phyloP scores from a whole-genome alignment of 2,113 vertebrate genomes.

The Malaclemys terrapin region DNA sequence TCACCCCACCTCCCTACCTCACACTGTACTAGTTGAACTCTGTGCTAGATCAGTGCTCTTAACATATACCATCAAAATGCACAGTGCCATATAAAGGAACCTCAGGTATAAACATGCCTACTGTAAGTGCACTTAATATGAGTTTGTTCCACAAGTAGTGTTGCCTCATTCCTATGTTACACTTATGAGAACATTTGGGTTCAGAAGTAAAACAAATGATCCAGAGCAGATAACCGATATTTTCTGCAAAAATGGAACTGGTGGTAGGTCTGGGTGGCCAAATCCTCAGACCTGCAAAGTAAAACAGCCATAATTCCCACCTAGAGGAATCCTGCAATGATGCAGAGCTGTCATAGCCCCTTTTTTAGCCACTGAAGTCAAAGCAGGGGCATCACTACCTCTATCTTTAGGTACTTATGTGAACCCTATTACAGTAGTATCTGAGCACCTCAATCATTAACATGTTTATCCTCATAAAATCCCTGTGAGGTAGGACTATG shows the following conservation, averaged over 20 bases:
- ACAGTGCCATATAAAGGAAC: neutral
- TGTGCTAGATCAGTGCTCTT: no score
- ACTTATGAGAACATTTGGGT: neutral
- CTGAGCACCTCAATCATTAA: slow-evolving; percentile 64
- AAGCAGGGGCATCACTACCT: neutral
- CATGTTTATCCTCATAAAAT: slow-evolving; percentile 25
- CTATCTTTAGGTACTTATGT: slow-evolving; percentile 37
- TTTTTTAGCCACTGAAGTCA: neutral
- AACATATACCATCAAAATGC: neutral
- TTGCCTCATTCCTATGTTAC: neutral
- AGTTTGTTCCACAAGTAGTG: neutral
- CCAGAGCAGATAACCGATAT: neutral
- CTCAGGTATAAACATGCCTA: neutral
- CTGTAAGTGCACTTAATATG: neutral
- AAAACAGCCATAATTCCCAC: slow-evolving; percentile 42
- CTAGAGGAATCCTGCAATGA: slow-evolving; percentile 40
- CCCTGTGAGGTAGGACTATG: neutral
- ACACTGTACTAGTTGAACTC: neutral
- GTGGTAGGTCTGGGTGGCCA: neutral
- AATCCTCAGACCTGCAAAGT: slow-evolving; percentile 45
- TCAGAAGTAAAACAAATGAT: neutral
- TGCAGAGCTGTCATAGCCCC: slow-evolving; percentile 16
- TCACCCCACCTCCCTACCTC: neutral
- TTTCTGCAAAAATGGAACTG: neutral
- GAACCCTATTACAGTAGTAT: slow-evolving; percentile 30